Percentiles rank a stretch among this genome's conserved stretches.
Evolutionary conservation across 2,113 vertebrate species (phyloP).

Genomic region (Irena cyanogastra): DNA sequence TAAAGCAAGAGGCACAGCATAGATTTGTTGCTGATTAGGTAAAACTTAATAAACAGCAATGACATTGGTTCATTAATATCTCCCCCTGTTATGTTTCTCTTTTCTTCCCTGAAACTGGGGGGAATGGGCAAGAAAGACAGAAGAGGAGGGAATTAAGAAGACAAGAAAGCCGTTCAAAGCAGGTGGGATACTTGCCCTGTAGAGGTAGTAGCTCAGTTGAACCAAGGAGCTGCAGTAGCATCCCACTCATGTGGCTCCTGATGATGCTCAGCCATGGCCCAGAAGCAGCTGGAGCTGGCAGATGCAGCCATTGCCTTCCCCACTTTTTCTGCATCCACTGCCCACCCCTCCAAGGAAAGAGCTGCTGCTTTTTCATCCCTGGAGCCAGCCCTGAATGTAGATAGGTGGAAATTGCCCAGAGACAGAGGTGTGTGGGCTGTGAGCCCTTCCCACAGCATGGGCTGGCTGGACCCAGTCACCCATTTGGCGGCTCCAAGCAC

Average conservation of each 20-base stretch:
- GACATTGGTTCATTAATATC: background rate
- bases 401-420: background rate
- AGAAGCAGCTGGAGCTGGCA: background rate
- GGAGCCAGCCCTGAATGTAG: background rate
- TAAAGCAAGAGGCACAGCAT: background rate
- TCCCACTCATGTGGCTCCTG: background rate
- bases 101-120: background rate
- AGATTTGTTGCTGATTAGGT: slow-evolving; percentile 3
- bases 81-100: background rate
- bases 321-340: background rate
- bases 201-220: background rate
- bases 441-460: background rate
- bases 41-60: slow-evolving; percentile 17
- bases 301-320: background rate
- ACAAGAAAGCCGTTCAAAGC: background rate
- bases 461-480: background rate
- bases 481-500: rapidly evolving
- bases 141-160: background rate
- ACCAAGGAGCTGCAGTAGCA: background rate
- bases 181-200: rapidly evolving
- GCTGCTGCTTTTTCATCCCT: background rate
- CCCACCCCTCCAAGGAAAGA: background rate
- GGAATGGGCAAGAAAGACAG: background rate
- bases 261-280: background rate
- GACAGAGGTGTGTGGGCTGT: background rate